Base-by-base conservation (phyloP, 2,888 invertebrate species). In the Incurvaria masculella region DNA sequence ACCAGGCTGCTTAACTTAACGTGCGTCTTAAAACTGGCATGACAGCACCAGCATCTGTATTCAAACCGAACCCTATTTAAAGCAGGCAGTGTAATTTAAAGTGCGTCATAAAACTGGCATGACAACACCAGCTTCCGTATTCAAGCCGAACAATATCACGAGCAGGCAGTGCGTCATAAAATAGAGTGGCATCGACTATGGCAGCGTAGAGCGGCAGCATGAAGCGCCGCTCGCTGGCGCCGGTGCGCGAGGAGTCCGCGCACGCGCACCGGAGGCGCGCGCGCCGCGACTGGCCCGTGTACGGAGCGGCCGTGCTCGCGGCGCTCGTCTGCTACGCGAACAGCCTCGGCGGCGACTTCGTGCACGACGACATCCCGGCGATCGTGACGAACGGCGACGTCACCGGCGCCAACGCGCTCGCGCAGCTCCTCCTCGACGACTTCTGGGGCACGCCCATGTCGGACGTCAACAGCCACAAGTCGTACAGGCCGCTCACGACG, bases 371-470 rank as follows among this genome's bases (percentile, higher is more conserved):
- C 66, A 85, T 92, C 55, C 91, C 90, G 49, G 93, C 92, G 27
- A 86, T 93, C 57, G 86, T 87, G 61, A 81, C 86, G 53, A 94
- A 93, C 68, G 82, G 84, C 61, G 93, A 94, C 68, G 93, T 92
- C 53, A 81, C 84, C 44, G 91, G 87, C 1, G 75, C 80, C 46
- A 86, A 81, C 52, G 71, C 84, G 23, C 66, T 88, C 58, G 62
- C 74, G 53, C 80, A 81, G 58, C 78, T 89, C 58, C 85, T 90
- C 61, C 74, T 78, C 59, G 88, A 91, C 66, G 94, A 94, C 70
- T 94, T 92, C 67, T 94, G 93, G 94, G 93, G 93, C n/a, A 89
- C 87, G 47, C 86, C 89, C 26, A 91, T 94, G 89, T 81, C 84
- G n/a, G 88, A 90, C 61, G 73, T 84, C 46, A 81, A 81, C 62